Evolutionary conservation across 2,797 vertebrate species (phyloP).

Genomic region (Pygocentrus nattereri): DNA sequence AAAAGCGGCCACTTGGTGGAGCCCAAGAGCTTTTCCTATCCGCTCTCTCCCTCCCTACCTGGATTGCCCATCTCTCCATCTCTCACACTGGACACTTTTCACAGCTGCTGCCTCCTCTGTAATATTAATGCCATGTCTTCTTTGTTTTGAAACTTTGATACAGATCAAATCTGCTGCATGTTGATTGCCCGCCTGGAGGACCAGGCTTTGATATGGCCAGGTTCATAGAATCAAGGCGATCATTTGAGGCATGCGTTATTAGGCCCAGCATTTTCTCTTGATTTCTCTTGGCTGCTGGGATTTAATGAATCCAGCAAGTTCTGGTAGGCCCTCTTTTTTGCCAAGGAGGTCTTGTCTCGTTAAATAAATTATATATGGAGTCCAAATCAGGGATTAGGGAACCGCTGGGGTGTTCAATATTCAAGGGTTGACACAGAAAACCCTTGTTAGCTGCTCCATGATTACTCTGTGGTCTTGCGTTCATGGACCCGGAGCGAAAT

Average conservation of each 20-base stretch:
- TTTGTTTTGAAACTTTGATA: constrained; percentile 68
- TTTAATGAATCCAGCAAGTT: constrained; percentile 48
- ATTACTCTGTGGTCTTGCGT: neutral
- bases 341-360: constrained; percentile 36
- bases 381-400: constrained; percentile 26
- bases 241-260: constrained; percentile 49
- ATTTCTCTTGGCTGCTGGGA: constrained; percentile 43
- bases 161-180: constrained; percentile 64
- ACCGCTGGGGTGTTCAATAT: neutral
- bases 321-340: neutral
- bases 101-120: constrained; percentile 62
- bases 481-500: neutral
- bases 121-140: constrained; percentile 67
- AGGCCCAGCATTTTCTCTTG: constrained; percentile 48
- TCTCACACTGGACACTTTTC: constrained; percentile 57
- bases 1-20: constrained; percentile 64
- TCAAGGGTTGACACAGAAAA: constrained; percentile 6
- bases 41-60: constrained; percentile 27
- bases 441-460: constrained; percentile 9
- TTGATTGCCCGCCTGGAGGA: constrained; percentile 60
- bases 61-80: constrained; percentile 49
- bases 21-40: constrained; percentile 62
- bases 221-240: constrained; percentile 57
- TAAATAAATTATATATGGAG: constrained; percentile 31
- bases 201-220: constrained; percentile 57